A percentile compares a stretch with the other conserved stretches of the same genome.
Conservation (phyloP, 2,888 invertebrate species). For the Amphipyra berbera region DNA sequence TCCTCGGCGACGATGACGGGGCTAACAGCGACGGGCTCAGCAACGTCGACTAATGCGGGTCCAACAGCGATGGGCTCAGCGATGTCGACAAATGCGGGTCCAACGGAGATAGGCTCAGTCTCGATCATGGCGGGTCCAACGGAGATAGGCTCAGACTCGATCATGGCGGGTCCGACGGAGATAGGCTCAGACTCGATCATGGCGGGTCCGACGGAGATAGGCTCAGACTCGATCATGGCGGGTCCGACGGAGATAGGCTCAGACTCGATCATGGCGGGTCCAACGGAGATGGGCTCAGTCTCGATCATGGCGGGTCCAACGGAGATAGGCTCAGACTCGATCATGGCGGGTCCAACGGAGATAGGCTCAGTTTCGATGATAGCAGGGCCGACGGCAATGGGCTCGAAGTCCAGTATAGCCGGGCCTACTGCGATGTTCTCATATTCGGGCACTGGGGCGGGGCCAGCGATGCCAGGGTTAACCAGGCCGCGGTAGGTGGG, state of each 20-base stretch:
- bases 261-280: conserved; percentile 36
- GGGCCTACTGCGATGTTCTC: conserved; percentile 45
- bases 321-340: conserved; percentile 22
- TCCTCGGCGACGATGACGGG: conserved; percentile 26
- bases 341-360: conserved; percentile 47
- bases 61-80: conserved; percentile 8
- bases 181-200: conserved; percentile 30
- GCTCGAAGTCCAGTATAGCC: conserved; percentile 51
- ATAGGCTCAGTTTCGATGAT: conserved; percentile 31
- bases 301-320: conserved; percentile 39
- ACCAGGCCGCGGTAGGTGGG: conserved; percentile 59
- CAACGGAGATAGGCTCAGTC: conserved; percentile 35
- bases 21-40: conserved; percentile 18
- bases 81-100: conserved; percentile 37
- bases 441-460: conserved; percentile 15
- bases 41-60: conserved; percentile 20
- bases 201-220: conserved; percentile 46
- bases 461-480: conserved; percentile 40
- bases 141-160: conserved; percentile 22
- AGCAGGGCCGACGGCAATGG: conserved; percentile 45
- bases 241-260: conserved; percentile 17
- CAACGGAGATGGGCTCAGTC: conserved; percentile 36
- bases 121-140: conserved; percentile 39
- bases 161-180: conserved; percentile 47
- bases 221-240: conserved; percentile 35